Conservation (phyloP, 2,113 vertebrate genomes). For the Candoia aspera region DNA sequence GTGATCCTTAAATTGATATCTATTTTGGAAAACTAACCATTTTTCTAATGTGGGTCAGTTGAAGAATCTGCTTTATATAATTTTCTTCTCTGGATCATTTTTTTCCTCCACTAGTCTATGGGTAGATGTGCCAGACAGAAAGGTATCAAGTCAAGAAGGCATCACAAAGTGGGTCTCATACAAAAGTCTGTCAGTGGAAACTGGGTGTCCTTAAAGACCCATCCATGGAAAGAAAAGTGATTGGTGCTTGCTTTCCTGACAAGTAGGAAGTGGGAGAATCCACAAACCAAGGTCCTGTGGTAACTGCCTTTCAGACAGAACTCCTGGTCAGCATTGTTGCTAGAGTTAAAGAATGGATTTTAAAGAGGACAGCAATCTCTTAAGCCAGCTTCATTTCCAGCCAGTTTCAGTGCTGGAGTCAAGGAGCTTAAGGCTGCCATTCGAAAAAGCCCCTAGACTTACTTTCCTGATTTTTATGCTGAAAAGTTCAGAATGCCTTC, state of each 20-base stretch:
- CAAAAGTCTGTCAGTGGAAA: neutral
- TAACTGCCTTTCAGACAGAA: neutral
- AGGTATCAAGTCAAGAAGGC: neutral
- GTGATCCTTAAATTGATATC: slow-evolving; percentile 13
- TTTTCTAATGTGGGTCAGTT: neutral
- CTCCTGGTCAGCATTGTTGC: neutral
- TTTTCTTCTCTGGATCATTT: slow-evolving; percentile 7
- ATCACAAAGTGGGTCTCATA: neutral
- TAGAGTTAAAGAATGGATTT: neutral
- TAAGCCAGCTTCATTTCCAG: neutral
- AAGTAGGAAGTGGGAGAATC: neutral
- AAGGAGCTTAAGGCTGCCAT: neutral
- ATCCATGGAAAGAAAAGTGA: neutral
- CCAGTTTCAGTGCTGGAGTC: neutral
- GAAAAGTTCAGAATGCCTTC: slow-evolving; percentile 46
- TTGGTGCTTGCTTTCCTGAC: neutral
- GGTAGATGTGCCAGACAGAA: neutral
- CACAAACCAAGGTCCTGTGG: neutral
- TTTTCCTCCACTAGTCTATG: neutral
- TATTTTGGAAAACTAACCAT: neutral
- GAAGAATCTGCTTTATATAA: neutral
- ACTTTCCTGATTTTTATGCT: slow-evolving; percentile 41
- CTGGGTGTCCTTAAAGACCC: neutral
- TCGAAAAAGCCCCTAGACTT: slow-evolving; percentile 38
- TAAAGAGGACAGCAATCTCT: neutral